Evolutionary conservation across 2,113 vertebrate genomes (phyloP), one percentile per base, ranked within the genome.

Genomic region (Actinemys pallida): DNA sequence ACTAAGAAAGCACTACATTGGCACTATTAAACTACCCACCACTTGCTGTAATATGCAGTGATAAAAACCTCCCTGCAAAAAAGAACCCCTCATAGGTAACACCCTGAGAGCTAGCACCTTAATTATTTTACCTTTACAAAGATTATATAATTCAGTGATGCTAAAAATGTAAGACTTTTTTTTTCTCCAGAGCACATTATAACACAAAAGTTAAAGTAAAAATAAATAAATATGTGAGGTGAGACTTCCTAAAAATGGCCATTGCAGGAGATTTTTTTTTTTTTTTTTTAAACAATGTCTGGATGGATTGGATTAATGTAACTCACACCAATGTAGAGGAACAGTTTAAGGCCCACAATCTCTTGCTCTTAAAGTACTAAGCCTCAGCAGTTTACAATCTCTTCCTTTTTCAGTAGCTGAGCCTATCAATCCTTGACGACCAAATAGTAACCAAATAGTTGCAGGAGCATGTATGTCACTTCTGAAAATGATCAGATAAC

Each of bases 1-100:
- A 92, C 93, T 80, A 94, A 96, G 95, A 93, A 72, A 89, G 45
- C 87, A 92, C 53, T 84, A 89, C n/a, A 53, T 88, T 88, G 59
- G 57, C 94, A 83, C 92, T 95, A 83, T 53, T 87, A 93, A 27
- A 81, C 91, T 89, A 96, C 81, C 72, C 45, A 39, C 35, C 65
- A 75, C 89, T 53, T 53, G 52, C 24, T 47, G 84, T 72, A 93
- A 17, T 56, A 29, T 27, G 39, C 39, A 53, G 12, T 24, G 11
- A 56, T 94, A 90, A 86, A 92, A 92, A 93, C 20, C 8, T 27
- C 5, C 42, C 75, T 47, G 45, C 11, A 47, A 42, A 78, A 45
- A 27, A 47, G 24, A 76, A 27, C 24, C 75, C 25, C 22, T 45
- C 39, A 78, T 47, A 47, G 7, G 22, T 27, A 45, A 25, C 42